Evolutionary conservation across 2,888 invertebrate species (phyloP), one percentile per base, ranked within the genome.

Genomic region (Anoncus sp.): DNA sequence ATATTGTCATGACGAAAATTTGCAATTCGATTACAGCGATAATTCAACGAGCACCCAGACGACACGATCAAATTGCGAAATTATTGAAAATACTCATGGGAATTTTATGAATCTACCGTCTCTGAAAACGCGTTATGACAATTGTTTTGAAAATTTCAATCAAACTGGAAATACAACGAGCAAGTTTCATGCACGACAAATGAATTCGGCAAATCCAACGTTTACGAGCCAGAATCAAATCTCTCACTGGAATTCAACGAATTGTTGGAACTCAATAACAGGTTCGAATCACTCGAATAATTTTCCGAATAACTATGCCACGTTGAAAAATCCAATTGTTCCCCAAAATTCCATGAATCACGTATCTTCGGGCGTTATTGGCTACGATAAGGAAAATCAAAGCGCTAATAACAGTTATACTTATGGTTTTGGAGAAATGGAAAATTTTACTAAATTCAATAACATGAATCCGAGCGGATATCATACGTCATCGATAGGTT

Each of bases 191-290:
- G 16, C 16, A 5, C 38, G 40, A 43, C 40, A 49, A 18, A 49
- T 66, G 43, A 59, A 40, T 10, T n/a, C 10, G 20, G 43, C 14
- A 38, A 53, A 53, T 66, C 18, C 65, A 35, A 22, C 14, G 14
- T 49, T 22, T 60, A 5, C 47, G 10, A 9, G 10, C 1, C 40
- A 43, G 20, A 62, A 20, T 12, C 53, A 45, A 9, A 60, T 2
- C 1, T 14, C 20, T 7, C 40, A 18, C 18, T 22, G 22, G 20
- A 55, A 66, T 20, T 18, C 35, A 2, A 10, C 51, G 6, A 60
- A 22, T 16, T 24, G 49, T 27, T 75, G 75, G 75, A 27, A 70
- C 35, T 31, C 10, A 12, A 10, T 38, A n/a, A 2, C 65, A 2
- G 27, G 12, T 3, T 18, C 14, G 9, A 77, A 18, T 14, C 22